Conservation (phyloP, 2,797 vertebrate genomes). For the Rhynchonycteris naso region DNA sequence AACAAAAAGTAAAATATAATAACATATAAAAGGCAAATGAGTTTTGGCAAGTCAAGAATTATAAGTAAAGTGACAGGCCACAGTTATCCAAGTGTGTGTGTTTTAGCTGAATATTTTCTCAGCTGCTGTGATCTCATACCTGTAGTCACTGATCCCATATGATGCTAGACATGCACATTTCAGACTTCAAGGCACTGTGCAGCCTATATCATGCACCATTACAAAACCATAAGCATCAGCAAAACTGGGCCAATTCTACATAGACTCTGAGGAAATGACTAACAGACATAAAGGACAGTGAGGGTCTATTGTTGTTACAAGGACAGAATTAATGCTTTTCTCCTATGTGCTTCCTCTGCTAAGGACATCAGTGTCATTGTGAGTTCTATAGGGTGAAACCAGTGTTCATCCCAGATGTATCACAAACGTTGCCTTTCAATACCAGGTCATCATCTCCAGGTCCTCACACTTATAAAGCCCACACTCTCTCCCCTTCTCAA, state of each 20-base stretch:
- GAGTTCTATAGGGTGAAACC: not conserved
- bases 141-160: not conserved
- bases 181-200: not conserved
- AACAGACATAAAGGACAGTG: not conserved
- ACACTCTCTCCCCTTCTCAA: not conserved
- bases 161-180: not conserved
- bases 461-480: not conserved
- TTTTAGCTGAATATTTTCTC: not conserved
- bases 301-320: not conserved
- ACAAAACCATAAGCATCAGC: not conserved
- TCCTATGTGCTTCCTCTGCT: not conserved
- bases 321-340: not conserved
- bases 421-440: not conserved
- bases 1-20: not conserved
- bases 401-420: not conserved
- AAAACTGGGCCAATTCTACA: not conserved
- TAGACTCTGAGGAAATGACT: conserved; percentile 44
- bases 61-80: not conserved
- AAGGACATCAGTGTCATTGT: not conserved
- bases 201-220: not conserved
- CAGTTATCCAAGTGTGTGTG: not conserved
- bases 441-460: not conserved
- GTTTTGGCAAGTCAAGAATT: not conserved
- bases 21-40: not conserved
- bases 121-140: not conserved